These are phyloP conservation scores for Strix uralensis DNA, from an alignment of 2,113 vertebrate genomes.

Conservation along the genomic window DNA sequence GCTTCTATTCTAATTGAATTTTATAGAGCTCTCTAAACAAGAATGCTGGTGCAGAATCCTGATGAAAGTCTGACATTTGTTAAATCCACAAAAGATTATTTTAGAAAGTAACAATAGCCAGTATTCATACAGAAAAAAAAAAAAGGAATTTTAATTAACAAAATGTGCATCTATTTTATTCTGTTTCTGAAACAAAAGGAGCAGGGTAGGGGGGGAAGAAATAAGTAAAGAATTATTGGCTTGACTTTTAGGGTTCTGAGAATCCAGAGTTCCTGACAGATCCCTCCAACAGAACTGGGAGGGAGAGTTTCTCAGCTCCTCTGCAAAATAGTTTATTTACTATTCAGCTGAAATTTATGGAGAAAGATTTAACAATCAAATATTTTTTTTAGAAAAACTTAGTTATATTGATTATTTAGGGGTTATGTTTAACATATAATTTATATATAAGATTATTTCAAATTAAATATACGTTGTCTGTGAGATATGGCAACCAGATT, in stretches of 20 bases:
- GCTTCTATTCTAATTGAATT: conserved; percentile 37
- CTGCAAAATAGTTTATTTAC: neutral
- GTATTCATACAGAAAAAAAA: conserved; percentile 14
- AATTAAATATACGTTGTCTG: neutral
- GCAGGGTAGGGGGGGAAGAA: neutral
- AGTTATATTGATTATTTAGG: neutral
- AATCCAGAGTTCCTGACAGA: neutral
- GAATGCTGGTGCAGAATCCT: conserved; percentile 40
- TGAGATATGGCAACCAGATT: neutral
- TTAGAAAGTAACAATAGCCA: conserved; percentile 55
- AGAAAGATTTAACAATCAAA: neutral
- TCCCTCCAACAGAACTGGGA: neutral
- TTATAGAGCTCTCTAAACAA: conserved; percentile 15
- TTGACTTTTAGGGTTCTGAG: conserved; percentile 20
- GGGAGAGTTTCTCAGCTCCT: neutral
- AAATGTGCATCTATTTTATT: conserved; percentile 52
- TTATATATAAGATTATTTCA: neutral
- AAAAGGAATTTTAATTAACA: conserved; percentile 58
- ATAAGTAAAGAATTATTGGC: neutral
- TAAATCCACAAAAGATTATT: conserved; percentile 65
- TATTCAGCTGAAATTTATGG: neutral
- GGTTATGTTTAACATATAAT: neutral
- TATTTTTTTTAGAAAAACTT: neutral
- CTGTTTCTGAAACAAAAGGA: conserved; percentile 54
- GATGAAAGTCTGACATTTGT: conserved; percentile 52